phyloP scores from a whole-genome alignment of 2,888 invertebrate species.

The Eupeodes luniger region DNA sequence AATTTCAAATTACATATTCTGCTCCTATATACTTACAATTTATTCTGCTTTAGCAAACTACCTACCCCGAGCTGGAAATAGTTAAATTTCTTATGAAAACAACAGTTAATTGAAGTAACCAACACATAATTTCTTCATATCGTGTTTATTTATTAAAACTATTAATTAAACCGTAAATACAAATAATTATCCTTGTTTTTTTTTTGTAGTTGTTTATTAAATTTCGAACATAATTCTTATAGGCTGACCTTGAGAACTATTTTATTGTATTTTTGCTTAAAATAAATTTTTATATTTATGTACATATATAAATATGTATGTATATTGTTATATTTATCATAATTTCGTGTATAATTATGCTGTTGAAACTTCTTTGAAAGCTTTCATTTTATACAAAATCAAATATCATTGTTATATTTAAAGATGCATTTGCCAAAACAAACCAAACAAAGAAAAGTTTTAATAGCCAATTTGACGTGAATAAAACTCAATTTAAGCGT shows the following conservation, averaged over 20 bases:
- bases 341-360: constrained; percentile 1
- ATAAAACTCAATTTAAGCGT: constrained; percentile 38
- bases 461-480: not conserved
- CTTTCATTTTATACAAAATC: constrained; percentile 16
- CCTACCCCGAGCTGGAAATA: too few species aligned
- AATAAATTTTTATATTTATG: not conserved
- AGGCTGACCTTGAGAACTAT: not conserved
- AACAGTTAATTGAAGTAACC: not conserved
- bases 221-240: not conserved
- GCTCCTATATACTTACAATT: too few species aligned
- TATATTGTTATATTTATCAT: not conserved
- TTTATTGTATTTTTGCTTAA: constrained; percentile 13
- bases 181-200: constrained; percentile 50
- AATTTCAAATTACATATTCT: too few species aligned
- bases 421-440: not conserved
- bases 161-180: constrained; percentile 64
- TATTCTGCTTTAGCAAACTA: too few species aligned
- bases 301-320: too few species aligned
- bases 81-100: too few species aligned
- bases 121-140: constrained; percentile 25
- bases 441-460: not conserved
- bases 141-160: constrained; percentile 62
- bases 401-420: not conserved
- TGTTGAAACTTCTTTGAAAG: not conserved
- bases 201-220: constrained; percentile 1